Evolutionary conservation across 2,797 vertebrate species (phyloP), one percentile per base, ranked within the genome.

Genomic region (Lacerta viridis): DNA sequence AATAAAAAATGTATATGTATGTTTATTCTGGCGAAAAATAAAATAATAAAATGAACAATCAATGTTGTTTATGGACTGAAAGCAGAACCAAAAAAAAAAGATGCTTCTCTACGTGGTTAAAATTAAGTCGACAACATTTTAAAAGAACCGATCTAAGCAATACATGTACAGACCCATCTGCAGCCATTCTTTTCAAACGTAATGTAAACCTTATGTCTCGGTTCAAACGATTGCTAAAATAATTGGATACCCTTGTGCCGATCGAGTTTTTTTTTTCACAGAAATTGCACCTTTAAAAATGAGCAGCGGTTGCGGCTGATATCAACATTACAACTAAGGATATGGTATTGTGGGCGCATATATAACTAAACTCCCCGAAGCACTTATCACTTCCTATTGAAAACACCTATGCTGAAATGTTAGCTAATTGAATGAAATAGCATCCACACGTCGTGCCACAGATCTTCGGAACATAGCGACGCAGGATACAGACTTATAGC

Each of bases 21-120:
- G 68, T 89, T 83, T 76, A 81, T 76, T 89, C 82, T 64, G 10
- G 10, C 15, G 39, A 2, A 1, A 71, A 41, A 0, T 1, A 25
- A 25, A 79, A 86, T 36, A 11, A 61, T 61, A 61, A 18, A 61
- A 39, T 74, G 36, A 13, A 46, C 41, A 9, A 8, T 84, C 25
- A 84, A 87, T 89, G 89, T 91, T 92, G 86, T 93, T 92, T 91
- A 88, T 91, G 87, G 88, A 76, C 66, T 83, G 94, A 90, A 91
- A 92, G 89, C 92, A 93, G 87, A 89, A 15, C 82, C 50, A n/a
- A 50, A 89, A 61, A 36, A 50, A 89, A 61, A 36, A 50, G 88
- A 89, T 76, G n/a, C 79, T 80, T 23, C 10, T 11, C 90, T 93
- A 88, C 88, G 87, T 90, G 74, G 90, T 15, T 11, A 81, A 80